A percentile compares a stretch with the other conserved stretches of the same genome.
These are phyloP conservation scores for Scaptomyza tumidula DNA, from an alignment of 2,888 invertebrate species.

Conservation along the genomic window DNA sequence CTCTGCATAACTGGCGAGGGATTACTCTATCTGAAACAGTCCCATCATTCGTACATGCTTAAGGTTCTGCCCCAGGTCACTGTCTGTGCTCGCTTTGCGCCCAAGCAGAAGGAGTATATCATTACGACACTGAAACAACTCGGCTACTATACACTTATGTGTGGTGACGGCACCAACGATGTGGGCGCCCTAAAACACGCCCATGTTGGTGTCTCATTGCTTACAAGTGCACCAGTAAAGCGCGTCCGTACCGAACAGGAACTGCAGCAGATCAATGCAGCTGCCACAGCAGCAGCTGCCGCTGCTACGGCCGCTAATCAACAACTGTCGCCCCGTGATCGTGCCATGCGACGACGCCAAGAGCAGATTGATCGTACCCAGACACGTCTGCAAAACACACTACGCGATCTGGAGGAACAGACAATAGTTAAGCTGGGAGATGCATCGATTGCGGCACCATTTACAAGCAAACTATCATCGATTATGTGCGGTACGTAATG, in stretches of 20 bases:
- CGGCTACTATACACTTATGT: conserved; percentile 98
- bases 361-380: conserved; percentile 81
- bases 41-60: conserved; percentile 87
- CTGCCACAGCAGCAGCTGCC: conserved; percentile 47
- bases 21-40: conserved; percentile 88
- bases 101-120: conserved; percentile 99
- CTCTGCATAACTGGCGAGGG: conserved; percentile 98
- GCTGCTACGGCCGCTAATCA: conserved; percentile 67
- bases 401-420: conserved; percentile 94
- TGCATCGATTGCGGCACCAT: conserved; percentile 99
- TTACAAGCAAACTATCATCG: conserved; percentile 98
- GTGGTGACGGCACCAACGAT: conserved; percentile 99
- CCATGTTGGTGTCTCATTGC: conserved; percentile 96
- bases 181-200: conserved; percentile 99
- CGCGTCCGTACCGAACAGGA: conserved; percentile 69
- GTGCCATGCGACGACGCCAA: conserved; percentile 79
- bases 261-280: conserved; percentile 50
- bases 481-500: conserved; percentile 92
- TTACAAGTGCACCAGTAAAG: conserved; percentile 91
- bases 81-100: conserved; percentile 98
- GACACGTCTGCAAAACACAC: conserved; percentile 85
- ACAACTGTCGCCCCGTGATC: conserved; percentile 79
- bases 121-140: conserved; percentile 93
- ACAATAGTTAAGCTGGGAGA: conserved; percentile 98
- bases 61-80: conserved; percentile 93